A percentile compares a stretch with the other conserved stretches of the same genome.
Evolutionary conservation across 2,113 vertebrate genomes (phyloP).

Genomic region (Lucifuga dentata): DNA sequence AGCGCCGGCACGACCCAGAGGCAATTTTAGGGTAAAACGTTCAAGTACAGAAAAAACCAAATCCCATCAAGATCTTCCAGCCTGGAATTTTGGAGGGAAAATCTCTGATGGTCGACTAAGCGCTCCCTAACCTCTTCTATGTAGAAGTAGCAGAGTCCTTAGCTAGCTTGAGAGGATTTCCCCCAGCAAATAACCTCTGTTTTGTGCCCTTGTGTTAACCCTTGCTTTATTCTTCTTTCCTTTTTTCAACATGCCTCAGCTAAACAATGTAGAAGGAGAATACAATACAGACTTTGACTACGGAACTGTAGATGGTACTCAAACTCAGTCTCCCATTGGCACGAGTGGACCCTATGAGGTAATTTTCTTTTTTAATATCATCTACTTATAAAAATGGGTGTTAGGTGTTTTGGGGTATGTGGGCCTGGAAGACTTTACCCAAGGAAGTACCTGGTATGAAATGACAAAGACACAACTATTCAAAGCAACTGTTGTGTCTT

Average conservation of each 20-base stretch:
- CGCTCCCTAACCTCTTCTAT: slow-evolving; percentile 80
- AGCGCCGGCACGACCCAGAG: slow-evolving; percentile 84
- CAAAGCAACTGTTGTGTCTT: slow-evolving; percentile 65
- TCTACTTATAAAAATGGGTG: slow-evolving; percentile 27
- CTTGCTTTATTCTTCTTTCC: slow-evolving; percentile 77
- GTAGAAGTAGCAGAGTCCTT: slow-evolving; percentile 81
- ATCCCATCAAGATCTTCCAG: slow-evolving; percentile 94
- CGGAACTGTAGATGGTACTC: slow-evolving; percentile 86
- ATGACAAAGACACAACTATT: slow-evolving; percentile 70
- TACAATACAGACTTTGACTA: slow-evolving; percentile 90
- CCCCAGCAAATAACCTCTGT: slow-evolving; percentile 68
- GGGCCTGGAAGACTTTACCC: slow-evolving; percentile 57
- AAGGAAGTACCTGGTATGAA: slow-evolving; percentile 70
- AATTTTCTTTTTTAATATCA: slow-evolving; percentile 73
- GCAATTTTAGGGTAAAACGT: slow-evolving; percentile 93
- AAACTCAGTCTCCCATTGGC: slow-evolving; percentile 87
- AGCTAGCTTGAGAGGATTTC: slow-evolving; percentile 77
- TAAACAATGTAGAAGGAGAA: slow-evolving; percentile 91
- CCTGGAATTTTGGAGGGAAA: slow-evolving; percentile 82
- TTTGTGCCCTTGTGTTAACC: slow-evolving; percentile 74
- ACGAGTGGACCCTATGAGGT: slow-evolving; percentile 90
- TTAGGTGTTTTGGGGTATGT: slow-evolving; percentile 44
- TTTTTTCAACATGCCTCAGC: slow-evolving; percentile 85
- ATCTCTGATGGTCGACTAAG: slow-evolving; percentile 91
- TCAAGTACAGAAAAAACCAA: slow-evolving; percentile 71